These are phyloP conservation scores for Formica aserva DNA, from an alignment of 2,888 invertebrate genomes.

Conservation along the genomic window DNA sequence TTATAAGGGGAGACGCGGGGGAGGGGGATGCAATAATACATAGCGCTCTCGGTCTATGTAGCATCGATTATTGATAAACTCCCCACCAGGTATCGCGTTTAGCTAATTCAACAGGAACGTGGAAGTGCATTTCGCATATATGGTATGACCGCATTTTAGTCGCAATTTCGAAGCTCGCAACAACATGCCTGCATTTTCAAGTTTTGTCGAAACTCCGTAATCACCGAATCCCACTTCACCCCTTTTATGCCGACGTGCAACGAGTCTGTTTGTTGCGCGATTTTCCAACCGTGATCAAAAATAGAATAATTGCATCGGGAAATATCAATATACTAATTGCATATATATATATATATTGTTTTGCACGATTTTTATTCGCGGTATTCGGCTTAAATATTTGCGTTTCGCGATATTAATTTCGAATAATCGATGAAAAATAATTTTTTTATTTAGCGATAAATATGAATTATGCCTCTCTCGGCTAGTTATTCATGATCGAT, in stretches of 20 bases:
- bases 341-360: neutral
- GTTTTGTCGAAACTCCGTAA: slow-evolving; percentile 37
- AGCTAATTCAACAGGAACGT: slow-evolving; percentile 36
- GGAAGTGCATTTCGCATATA: slow-evolving; percentile 22
- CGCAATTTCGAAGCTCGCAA: slow-evolving; percentile 25
- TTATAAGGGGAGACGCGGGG: slow-evolving; percentile 1
- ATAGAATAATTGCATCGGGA: neutral
- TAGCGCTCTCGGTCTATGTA: neutral
- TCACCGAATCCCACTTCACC: slow-evolving; percentile 32
- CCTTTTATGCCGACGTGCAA: slow-evolving; percentile 28
- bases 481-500: neutral
- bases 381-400: neutral
- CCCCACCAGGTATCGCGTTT: slow-evolving; percentile 15
- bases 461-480: neutral
- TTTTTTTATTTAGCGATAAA: neutral
- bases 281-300: slow-evolving; percentile 15
- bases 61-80: slow-evolving; percentile 47
- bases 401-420: neutral
- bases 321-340: neutral
- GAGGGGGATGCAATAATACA: neutral
- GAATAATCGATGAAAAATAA: neutral
- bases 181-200: slow-evolving; percentile 1
- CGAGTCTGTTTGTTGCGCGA: neutral
- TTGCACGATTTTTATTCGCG: neutral
- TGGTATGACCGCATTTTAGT: slow-evolving; percentile 22